These are phyloP conservation scores for Nestor notabilis DNA, from an alignment of 2,113 vertebrate species.

Conservation along the genomic window DNA sequence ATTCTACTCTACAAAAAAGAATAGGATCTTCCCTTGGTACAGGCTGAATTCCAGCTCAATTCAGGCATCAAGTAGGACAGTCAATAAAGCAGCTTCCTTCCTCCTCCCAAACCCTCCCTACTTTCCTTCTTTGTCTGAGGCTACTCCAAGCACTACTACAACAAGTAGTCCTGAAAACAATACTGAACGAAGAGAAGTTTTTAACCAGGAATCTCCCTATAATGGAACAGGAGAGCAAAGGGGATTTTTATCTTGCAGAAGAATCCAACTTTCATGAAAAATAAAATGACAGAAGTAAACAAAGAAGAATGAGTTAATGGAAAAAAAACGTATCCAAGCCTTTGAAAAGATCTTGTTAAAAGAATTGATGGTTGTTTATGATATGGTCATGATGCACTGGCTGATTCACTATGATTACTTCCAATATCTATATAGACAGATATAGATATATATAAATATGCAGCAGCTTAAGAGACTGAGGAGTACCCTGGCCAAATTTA, in stretches of 20 bases:
- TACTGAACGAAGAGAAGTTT: background rate
- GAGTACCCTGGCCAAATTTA: background rate
- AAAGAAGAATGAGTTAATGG: background rate
- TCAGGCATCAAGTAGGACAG: rapidly evolving
- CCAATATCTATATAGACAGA: background rate
- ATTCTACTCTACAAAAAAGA: background rate
- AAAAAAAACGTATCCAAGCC: background rate
- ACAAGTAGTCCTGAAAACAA: background rate
- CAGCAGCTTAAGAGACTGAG: background rate
- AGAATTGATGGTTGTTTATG: background rate
- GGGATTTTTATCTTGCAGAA: background rate
- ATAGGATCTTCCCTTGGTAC: background rate
- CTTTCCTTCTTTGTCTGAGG: background rate
- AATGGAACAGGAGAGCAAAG: background rate
- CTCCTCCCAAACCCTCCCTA: background rate
- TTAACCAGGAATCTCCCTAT: background rate
- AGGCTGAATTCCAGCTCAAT: background rate
- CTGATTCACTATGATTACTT: background rate
- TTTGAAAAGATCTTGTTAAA: background rate
- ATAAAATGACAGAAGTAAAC: background rate
- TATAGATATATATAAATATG: background rate
- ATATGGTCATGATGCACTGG: background rate
- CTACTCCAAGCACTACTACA: background rate
- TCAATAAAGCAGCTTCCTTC: background rate
- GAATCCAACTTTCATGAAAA: background rate